Conservation (phyloP, 2,113 vertebrate genomes). For the Trochalopteron elliotii region DNA sequence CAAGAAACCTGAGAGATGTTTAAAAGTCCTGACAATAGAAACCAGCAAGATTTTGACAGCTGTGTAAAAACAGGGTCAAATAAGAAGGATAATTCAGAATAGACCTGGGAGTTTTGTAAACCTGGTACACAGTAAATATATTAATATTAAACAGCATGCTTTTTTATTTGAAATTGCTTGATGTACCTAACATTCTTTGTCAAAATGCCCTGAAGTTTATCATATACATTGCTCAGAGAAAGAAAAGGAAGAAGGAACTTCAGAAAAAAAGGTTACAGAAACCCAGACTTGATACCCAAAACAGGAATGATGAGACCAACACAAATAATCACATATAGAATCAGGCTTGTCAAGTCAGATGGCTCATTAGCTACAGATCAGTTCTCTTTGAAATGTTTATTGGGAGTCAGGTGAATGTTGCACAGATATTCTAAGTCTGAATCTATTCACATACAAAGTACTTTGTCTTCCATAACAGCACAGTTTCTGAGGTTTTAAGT, state of each 20-base stretch:
- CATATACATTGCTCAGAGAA: not conserved
- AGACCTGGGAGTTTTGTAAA: conserved; percentile 5
- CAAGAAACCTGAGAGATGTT: not conserved
- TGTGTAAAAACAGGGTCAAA: not conserved
- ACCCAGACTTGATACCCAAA: not conserved
- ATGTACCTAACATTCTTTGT: not conserved
- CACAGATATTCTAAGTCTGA: not conserved
- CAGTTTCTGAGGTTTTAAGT: not conserved
- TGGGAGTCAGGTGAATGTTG: not conserved
- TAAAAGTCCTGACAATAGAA: not conserved
- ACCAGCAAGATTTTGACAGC: not conserved
- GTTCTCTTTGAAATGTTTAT: not conserved
- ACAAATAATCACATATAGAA: not conserved
- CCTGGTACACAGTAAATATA: not conserved
- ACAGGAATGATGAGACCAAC: not conserved
- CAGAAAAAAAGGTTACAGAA: not conserved
- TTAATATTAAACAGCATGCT: conserved; percentile 15
- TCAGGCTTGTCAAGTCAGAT: not conserved
- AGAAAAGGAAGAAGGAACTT: not conserved
- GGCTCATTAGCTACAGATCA: not conserved
- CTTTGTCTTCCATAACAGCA: not conserved
- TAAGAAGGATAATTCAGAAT: not conserved
- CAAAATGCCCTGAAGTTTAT: not conserved
- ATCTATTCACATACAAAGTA: not conserved
- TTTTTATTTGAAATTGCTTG: conserved; percentile 17